phyloP scores from a whole-genome alignment of 2,888 invertebrate species.

The Unio delphinus region DNA sequence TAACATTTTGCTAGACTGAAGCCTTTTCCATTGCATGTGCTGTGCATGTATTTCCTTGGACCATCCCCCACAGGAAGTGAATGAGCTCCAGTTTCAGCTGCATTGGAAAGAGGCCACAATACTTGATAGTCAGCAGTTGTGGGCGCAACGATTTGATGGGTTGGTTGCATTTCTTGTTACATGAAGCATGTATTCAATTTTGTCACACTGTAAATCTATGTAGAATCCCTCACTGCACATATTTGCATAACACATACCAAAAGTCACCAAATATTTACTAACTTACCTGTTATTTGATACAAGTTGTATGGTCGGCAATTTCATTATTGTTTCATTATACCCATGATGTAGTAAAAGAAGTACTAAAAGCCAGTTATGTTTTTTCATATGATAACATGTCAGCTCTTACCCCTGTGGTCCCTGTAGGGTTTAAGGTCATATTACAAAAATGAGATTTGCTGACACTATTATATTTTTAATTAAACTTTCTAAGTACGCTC shows the following conservation, averaged over 20 bases:
- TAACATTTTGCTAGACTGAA: neutral
- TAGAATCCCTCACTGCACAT: slow-evolving; percentile 1
- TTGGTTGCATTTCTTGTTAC: slow-evolving; percentile 20
- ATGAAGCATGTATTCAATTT: neutral
- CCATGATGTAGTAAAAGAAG: no score
- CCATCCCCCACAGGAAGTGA: slow-evolving; percentile 56
- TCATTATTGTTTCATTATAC: no score
- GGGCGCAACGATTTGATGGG: slow-evolving; percentile 66
- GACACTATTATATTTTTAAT: no score
- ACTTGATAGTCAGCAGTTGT: slow-evolving; percentile 63
- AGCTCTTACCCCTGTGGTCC: no score
- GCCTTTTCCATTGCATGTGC: neutral
- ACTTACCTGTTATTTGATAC: no score
- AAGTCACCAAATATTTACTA: no score
- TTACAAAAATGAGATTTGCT: no score
- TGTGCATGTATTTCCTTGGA: slow-evolving; percentile 13
- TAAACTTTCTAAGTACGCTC: no score
- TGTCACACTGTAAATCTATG: neutral
- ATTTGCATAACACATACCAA: neutral
- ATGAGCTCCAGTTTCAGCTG: slow-evolving; percentile 63
- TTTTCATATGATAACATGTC: no score
- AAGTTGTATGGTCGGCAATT: no score
- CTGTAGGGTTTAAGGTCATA: no score
- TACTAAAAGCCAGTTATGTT: no score
- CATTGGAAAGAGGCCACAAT: slow-evolving; percentile 54